These are phyloP conservation scores for Zosterops lateralis DNA, from an alignment of 2,113 vertebrate genomes.

Conservation along the genomic window DNA sequence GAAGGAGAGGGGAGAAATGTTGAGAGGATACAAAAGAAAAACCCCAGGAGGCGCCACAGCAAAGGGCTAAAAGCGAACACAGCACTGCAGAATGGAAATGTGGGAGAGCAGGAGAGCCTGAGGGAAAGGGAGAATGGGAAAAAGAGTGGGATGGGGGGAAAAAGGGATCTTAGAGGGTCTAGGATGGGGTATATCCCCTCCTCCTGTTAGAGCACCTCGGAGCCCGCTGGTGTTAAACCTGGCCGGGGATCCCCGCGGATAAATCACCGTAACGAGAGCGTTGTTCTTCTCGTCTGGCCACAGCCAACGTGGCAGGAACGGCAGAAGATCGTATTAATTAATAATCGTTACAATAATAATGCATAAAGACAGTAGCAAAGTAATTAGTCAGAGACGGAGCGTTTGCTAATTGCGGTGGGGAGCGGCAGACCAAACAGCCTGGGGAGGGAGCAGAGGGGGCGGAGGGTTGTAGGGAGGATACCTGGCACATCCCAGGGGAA, in stretches of 20 bases:
- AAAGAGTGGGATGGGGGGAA: background rate
- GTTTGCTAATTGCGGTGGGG: slow-evolving; percentile 2
- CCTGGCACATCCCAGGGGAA: fast-evolving
- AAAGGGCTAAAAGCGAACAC: background rate
- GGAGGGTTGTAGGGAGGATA: fast-evolving
- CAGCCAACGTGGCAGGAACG: background rate
- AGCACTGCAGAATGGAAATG: fast-evolving
- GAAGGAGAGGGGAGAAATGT: background rate
- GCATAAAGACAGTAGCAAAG: slow-evolving; percentile 51
- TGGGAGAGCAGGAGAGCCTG: background rate
- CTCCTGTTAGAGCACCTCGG: fast-evolving
- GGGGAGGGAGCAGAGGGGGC: background rate
- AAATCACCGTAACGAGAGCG: background rate
- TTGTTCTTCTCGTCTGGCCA: background rate
- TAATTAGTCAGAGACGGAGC: slow-evolving; percentile 22
- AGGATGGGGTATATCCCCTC: background rate
- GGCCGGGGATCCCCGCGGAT: background rate
- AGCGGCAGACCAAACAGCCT: background rate
- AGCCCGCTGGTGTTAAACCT: background rate
- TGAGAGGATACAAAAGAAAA: background rate
- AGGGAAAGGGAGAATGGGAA: background rate
- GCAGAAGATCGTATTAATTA: slow-evolving; percentile 40
- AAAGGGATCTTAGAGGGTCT: fast-evolving
- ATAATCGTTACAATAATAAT: slow-evolving; percentile 64
- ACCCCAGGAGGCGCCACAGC: background rate